These are phyloP conservation scores for Pygoscelis antarcticus DNA, from an alignment of 2,113 vertebrate genomes.

Conservation along the genomic window DNA sequence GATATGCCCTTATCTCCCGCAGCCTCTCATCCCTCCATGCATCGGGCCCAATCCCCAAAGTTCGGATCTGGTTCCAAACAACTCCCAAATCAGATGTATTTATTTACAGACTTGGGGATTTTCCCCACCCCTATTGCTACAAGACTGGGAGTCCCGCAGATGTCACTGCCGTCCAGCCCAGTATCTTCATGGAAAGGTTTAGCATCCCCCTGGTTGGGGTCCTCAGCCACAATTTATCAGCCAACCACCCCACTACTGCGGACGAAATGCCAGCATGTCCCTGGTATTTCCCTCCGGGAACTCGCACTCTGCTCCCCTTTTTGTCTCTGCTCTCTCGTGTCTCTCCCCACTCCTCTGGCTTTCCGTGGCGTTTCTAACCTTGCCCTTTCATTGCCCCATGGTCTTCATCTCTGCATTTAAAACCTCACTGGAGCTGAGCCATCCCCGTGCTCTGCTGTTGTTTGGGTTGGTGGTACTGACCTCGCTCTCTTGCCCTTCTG, in stretches of 20 bases:
- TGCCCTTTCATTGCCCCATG: background rate
- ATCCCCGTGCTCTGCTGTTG: accelerated
- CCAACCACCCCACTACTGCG: background rate
- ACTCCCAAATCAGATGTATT: background rate
- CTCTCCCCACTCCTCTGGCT: background rate
- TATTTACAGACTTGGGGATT: background rate
- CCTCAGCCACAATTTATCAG: background rate
- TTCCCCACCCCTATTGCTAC: background rate
- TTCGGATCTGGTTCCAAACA: background rate
- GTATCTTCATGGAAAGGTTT: accelerated
- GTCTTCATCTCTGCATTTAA: background rate
- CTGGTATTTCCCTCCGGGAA: background rate
- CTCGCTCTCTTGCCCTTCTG: constrained; percentile 29
- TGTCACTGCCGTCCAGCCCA: background rate
- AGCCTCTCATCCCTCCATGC: background rate
- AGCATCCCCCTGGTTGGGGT: background rate
- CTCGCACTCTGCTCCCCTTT: background rate
- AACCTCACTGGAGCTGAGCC: background rate
- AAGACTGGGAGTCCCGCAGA: accelerated
- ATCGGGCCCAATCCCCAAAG: accelerated
- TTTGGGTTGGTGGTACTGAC: background rate
- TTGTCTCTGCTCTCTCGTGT: background rate
- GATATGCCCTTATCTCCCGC: background rate
- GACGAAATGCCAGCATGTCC: background rate
- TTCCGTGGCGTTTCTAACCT: accelerated